Evolutionary conservation across 2,888 invertebrate species (phyloP).

Genomic region (Dynastes tityus): DNA sequence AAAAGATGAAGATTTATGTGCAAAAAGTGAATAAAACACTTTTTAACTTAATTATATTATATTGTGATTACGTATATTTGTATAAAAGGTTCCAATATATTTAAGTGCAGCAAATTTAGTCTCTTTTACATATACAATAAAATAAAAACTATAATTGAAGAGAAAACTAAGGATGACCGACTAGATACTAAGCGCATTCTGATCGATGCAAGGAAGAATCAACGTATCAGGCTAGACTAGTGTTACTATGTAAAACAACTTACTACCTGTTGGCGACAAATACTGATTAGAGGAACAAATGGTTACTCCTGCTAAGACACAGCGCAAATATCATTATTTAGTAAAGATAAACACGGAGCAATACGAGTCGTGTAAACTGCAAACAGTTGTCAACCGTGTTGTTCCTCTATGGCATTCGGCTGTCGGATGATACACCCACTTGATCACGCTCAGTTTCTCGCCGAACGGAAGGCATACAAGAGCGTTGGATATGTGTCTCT

Average conservation of each 20-base stretch:
- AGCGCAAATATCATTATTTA: constrained; percentile 62
- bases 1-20: no score
- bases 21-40: no score
- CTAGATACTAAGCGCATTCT: constrained; percentile 5
- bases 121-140: no score
- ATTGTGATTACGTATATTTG: no score
- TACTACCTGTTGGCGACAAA: constrained; percentile 34
- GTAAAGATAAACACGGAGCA: constrained; percentile 62
- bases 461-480: neutral
- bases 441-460: constrained; percentile 48
- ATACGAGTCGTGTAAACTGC: constrained; percentile 59
- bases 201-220: neutral
- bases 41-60: no score
- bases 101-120: no score
- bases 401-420: constrained; percentile 39
- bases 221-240: neutral
- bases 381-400: constrained; percentile 48
- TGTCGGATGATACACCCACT: constrained; percentile 54
- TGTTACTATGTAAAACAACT: neutral
- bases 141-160: neutral
- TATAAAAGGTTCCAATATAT: no score
- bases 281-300: constrained; percentile 54
- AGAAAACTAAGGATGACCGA: neutral
- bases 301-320: constrained; percentile 55
- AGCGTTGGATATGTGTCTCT: neutral